Conservation (phyloP, 2,113 vertebrate genomes). For the Barbus barbus region DNA sequence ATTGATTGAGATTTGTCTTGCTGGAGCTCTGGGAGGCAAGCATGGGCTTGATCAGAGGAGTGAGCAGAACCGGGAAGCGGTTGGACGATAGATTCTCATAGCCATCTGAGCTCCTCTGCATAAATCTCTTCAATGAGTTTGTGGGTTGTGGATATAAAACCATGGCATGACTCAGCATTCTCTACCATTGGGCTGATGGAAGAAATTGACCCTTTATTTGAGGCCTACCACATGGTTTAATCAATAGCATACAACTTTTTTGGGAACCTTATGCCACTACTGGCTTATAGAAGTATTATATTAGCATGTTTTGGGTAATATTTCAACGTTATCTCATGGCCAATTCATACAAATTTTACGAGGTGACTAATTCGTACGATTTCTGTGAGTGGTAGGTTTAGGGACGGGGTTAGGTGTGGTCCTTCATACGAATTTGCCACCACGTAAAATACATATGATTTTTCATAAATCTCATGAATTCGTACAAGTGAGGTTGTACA, state of each 20-base stretch:
- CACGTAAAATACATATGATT: too few species aligned
- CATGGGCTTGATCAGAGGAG: background rate
- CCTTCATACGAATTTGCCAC: too few species aligned
- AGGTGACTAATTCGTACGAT: too few species aligned
- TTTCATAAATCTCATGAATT: too few species aligned
- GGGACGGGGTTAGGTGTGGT: too few species aligned
- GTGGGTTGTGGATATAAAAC: background rate
- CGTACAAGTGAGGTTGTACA: too few species aligned
- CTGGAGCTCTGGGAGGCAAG: background rate
- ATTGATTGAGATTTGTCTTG: conserved; percentile 28
- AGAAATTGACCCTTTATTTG: background rate
- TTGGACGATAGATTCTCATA: conserved; percentile 1
- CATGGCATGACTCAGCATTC: background rate
- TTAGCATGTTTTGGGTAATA: background rate
- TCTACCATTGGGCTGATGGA: background rate
- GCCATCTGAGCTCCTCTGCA: background rate
- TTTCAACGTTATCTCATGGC: too few species aligned
- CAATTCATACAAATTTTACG: too few species aligned
- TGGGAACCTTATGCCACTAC: background rate
- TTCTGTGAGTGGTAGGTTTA: too few species aligned
- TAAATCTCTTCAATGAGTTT: background rate
- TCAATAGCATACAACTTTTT: background rate
- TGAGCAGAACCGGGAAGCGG: background rate
- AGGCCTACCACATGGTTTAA: background rate
- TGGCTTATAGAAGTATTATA: background rate